A percentile compares a stretch with the other conserved stretches of the same genome.
Evolutionary conservation across 2,888 invertebrate genomes (phyloP).

Genomic region (Hedychridium roseum): DNA sequence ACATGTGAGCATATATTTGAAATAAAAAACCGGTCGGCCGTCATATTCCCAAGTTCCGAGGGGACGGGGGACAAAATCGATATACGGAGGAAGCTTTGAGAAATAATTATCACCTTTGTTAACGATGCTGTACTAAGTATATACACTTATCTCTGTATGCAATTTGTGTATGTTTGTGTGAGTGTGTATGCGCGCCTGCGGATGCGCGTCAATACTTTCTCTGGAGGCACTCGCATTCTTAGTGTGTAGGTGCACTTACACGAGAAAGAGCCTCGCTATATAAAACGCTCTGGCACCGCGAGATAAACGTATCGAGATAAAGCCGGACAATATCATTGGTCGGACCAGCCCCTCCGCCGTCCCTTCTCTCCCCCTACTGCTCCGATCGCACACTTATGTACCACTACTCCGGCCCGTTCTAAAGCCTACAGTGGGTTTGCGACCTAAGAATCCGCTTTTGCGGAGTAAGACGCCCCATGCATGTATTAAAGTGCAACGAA

Average conservation of each 20-base stretch:
- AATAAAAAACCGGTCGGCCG: no score
- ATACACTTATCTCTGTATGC: neutral
- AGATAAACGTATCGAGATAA: constrained; percentile 61
- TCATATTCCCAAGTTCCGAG: no score
- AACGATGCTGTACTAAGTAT: neutral
- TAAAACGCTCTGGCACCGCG: constrained; percentile 47
- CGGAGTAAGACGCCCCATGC: no score
- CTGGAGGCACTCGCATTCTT: constrained; percentile 12
- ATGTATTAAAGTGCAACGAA: no score
- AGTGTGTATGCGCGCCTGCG: constrained; percentile 1
- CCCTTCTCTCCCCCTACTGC: constrained; percentile 15
- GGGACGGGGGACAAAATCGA: constrained; percentile 6
- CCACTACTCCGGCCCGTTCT: constrained; percentile 11
- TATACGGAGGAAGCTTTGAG: neutral
- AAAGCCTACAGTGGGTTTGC: no score
- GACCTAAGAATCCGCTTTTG: no score
- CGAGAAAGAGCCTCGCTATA: no score
- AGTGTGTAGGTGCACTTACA: constrained; percentile 26
- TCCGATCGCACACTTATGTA: no score
- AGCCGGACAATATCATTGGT: constrained; percentile 55
- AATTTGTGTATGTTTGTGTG: neutral
- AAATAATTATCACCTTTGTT: neutral
- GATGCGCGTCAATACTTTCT: constrained; percentile 32
- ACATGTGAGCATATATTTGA: no score
- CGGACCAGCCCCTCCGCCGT: constrained; percentile 23